These are phyloP conservation scores for Acanthurus lineatus DNA, from an alignment of 2,797 vertebrate species.

Conservation along the genomic window DNA sequence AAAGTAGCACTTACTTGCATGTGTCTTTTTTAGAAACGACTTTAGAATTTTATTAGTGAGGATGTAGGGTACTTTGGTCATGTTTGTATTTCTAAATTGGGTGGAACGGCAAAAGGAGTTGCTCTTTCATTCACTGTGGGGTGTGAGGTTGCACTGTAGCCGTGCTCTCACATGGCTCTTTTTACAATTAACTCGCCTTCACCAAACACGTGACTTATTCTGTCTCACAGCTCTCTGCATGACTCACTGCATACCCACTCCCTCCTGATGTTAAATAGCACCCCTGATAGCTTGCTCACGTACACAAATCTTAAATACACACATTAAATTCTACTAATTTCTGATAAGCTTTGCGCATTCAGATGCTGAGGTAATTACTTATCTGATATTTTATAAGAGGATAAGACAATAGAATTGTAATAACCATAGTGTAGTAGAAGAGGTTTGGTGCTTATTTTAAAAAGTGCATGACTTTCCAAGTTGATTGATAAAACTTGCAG, in stretches of 20 bases:
- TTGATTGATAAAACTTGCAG: slow-evolving; percentile 16
- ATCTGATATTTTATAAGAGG: not conserved
- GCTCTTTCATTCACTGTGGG: slow-evolving; percentile 55
- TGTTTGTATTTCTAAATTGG: slow-evolving; percentile 25
- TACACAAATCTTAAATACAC: slow-evolving; percentile 6
- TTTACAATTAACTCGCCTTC: slow-evolving; percentile 41
- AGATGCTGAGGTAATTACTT: slow-evolving; percentile 10
- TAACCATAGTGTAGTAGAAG: not conserved
- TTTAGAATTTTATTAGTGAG: slow-evolving; percentile 52
- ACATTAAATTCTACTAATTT: not conserved
- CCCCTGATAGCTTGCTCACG: slow-evolving; percentile 7
- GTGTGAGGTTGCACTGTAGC: slow-evolving; percentile 53
- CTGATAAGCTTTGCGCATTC: slow-evolving; percentile 10
- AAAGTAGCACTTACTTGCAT: slow-evolving; percentile 30
- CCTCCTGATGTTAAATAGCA: slow-evolving; percentile 42
- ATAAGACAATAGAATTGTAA: not conserved
- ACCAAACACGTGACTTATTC: slow-evolving; percentile 63
- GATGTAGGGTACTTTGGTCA: slow-evolving; percentile 47
- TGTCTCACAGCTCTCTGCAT: slow-evolving; percentile 77
- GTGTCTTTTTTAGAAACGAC: slow-evolving; percentile 54
- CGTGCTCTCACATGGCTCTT: slow-evolving; percentile 50
- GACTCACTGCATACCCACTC: slow-evolving; percentile 66
- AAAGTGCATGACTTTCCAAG: not conserved
- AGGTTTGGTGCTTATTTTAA: not conserved
- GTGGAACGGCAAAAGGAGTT: slow-evolving; percentile 31